These are phyloP conservation scores for Trypoxylon attenuatum DNA, from an alignment of 2,888 invertebrate genomes.

Conservation along the genomic window DNA sequence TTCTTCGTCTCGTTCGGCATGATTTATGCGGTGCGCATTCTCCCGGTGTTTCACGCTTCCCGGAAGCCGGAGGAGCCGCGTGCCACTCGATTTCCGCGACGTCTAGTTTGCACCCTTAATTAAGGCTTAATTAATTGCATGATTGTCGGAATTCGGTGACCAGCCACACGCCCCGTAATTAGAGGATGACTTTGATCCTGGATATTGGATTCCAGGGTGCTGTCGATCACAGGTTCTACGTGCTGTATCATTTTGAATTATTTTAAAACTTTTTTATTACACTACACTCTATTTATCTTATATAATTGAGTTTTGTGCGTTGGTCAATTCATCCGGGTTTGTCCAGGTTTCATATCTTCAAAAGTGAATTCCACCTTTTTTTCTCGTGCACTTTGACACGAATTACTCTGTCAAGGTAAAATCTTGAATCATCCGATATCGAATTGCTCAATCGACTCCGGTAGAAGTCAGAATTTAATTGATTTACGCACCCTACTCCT, in stretches of 20 bases:
- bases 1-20: conserved; percentile 11
- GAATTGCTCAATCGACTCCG: neutral
- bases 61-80: conserved; percentile 26
- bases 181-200: neutral
- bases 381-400: too few species aligned
- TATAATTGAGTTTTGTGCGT: too few species aligned
- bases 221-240: too few species aligned
- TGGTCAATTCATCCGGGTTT: neutral
- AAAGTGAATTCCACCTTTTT: too few species aligned
- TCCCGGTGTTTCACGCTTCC: conserved; percentile 43
- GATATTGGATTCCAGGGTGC: too few species aligned
- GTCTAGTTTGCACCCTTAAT: conserved; percentile 34
- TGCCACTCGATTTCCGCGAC: conserved; percentile 20
- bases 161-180: conserved; percentile 4
- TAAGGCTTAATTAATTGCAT: conserved; percentile 41
- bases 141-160: conserved; percentile 4
- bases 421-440: neutral
- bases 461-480: conserved; percentile 7
- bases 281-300: too few species aligned
- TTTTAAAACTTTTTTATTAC: neutral
- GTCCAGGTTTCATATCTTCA: neutral
- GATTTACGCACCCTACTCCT: conserved; percentile 6
- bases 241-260: too few species aligned
- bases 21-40: conserved; percentile 44
- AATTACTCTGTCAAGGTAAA: neutral